Evolutionary conservation across 1,140 invertebrate genomes (phyloP), one percentile per base, ranked within the genome.

Genomic region (Ectropis grisescens): DNA sequence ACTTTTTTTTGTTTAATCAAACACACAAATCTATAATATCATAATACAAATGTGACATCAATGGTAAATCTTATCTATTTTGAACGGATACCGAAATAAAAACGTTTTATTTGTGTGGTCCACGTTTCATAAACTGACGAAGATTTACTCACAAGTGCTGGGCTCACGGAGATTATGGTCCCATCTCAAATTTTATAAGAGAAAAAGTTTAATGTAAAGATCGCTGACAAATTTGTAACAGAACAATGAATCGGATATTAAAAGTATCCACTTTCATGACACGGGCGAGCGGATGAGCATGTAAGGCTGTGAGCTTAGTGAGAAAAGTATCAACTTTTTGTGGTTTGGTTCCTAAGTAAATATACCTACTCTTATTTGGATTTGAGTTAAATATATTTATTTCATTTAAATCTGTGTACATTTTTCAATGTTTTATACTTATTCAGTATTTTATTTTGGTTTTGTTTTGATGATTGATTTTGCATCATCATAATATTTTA

Each of bases 181-280:
- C 64, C 60, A 46, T 62, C 64, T 80, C 68, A 65, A 61, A 50
- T 78, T 75, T 74, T 71, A 62, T 70, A 72, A 75, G 62, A 57
- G 59, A 74, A 78, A 80, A 78, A 78, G 70, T 71, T 74, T 72
- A 72, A 72, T 80, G 67, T 78, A 65, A 75, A 78, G 75, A 80
- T 80, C 75, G 69, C 75, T 80, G 72, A 80, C 75, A 80, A 80
- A 78, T 80, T 80, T 80, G 72, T 78, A 78, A 80, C 75, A 78
- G 72, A 78, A 80, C 72, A 80, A 80, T 78, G 75, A 80, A 69
- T 80, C 58, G 68, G 75, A 78, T 78, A 80, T 76, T 75, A 74
- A n/a, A 72, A 78, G 72, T 76, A 78, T 80, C 72, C 47, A 44
- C 58, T 80, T 80, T 76, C 75, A 62, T 66, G 75, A 72, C 66